These are phyloP conservation scores for Meteorus sp. DNA, from an alignment of 1,140 invertebrate genomes.

Conservation along the genomic window DNA sequence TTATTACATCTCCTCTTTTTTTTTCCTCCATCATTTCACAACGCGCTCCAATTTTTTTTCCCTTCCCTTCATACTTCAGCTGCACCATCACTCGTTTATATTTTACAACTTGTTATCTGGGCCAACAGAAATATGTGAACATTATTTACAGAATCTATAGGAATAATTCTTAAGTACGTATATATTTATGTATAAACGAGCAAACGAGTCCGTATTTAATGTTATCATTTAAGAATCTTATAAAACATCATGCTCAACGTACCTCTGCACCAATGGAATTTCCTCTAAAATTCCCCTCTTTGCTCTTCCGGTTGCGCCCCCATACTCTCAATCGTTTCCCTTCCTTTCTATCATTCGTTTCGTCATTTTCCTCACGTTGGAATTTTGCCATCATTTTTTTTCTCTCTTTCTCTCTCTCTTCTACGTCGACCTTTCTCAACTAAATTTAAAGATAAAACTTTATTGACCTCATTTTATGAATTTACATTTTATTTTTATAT, in stretches of 20 bases:
- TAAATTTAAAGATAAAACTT: too few relatives aligned
- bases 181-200: conserved; percentile 24
- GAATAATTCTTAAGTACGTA: conserved; percentile 37
- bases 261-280: conserved; percentile 6
- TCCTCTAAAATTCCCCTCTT: not conserved
- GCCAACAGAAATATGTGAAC: conserved; percentile 33
- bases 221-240: conserved; percentile 34
- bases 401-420: too few relatives aligned
- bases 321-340: too few relatives aligned
- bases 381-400: too few relatives aligned
- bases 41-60: conserved; percentile 5
- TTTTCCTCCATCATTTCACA: not conserved
- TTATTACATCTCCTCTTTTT: conserved; percentile 13
- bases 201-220: conserved; percentile 33
- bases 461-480: too few relatives aligned
- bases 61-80: conserved; percentile 3
- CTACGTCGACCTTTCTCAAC: too few relatives aligned
- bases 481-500: too few relatives aligned
- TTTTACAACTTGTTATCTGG: conserved; percentile 39
- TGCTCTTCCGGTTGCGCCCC: not conserved
- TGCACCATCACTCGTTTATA: not conserved
- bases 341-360: too few relatives aligned
- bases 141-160: conserved; percentile 36
- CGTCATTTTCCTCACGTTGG: too few relatives aligned
- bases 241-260: conserved; percentile 25